Conservation (phyloP, 37 sponge, comb jelly and placozoan genomes). For the Beroe forskalii region DNA sequence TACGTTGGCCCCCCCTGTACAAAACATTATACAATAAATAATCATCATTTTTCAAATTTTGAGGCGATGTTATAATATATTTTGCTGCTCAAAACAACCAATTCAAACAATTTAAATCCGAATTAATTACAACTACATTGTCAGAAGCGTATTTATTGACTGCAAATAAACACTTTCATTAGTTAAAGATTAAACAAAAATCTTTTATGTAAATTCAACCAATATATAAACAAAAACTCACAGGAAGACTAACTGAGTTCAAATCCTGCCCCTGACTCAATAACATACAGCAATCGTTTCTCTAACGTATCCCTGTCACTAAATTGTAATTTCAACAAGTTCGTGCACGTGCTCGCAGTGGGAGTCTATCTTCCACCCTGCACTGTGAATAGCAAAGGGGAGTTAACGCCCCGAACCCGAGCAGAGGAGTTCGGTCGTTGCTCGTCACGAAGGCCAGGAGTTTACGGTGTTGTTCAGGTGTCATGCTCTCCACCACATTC, state of each 20-base stretch:
- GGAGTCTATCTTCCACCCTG: constrained; percentile 54
- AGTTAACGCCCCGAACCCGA: neutral
- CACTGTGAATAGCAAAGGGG: constrained; percentile 65
- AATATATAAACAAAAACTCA: no score
- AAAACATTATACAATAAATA: no score
- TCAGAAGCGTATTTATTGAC: no score
- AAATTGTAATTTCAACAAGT: constrained; percentile 31
- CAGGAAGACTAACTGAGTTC: neutral
- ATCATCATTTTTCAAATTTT: no score
- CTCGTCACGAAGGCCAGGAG: constrained; percentile 61
- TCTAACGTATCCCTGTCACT: neutral
- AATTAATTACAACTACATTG: no score
- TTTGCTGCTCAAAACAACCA: no score
- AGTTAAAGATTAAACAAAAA: no score
- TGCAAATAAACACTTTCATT: no score
- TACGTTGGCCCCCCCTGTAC: no score
- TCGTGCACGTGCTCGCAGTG: constrained; percentile 57
- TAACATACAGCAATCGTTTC: constrained; percentile 38
- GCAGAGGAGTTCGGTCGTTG: constrained; percentile 22
- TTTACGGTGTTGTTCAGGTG: constrained; percentile 2
- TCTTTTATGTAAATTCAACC: no score
- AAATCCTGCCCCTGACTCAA: constrained; percentile 63
- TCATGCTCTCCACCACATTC: constrained; percentile 9
- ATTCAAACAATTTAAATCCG: no score
- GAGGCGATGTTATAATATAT: no score